Base-by-base conservation (phyloP, 2,113 vertebrate species). In the Grammomys surdaster region DNA sequence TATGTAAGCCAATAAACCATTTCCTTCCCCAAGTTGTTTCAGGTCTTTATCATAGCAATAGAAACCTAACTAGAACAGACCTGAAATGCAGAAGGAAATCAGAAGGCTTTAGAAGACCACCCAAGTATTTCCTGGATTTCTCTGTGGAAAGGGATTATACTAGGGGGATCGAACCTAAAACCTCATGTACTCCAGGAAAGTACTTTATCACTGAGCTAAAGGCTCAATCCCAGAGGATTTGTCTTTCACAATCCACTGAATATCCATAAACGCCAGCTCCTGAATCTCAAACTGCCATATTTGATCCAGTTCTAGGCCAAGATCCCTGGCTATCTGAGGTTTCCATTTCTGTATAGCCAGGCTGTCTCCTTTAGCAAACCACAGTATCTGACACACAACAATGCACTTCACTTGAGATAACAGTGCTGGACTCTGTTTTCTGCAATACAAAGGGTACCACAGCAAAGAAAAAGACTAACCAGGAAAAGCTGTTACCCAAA, bases 401-500 rank as follows among this genome's bases (percentile, higher is more conserved):
- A 33, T 0, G 2, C 31, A 46, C 89, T 48, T 28, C 16, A 2
- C 46, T 54, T 58, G 28, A 86, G 33, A 17, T 22, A 16, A 63
- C 0, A 5, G 67, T 84, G 84, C 4, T 22, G 7, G 77, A n/a
- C 73, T 88, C 36, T 82, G 46, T 33, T n/a, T 76, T 13, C 40
- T 40, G 6, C 76, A n/a, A 6, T 3, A 8, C 6, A 7, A 46
- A 85, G 54, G 65, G 77, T 2, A 48, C 54, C 69, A 20, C 0
- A 4, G 43, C 72, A 43, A 88, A 40, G 28, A 31, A 51, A 93
- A 77, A 72, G 10, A 73, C 48, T 22, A 51, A 48, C 7, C 75
- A 10, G 16, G 10, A 0, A 69, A 65, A 3, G 11, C 1, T 14
- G 4, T 77, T 19, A 0, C n/a, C 40, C 33, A 77, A 26, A 26